Evolutionary conservation across 2,113 vertebrate genomes (phyloP).

Genomic region (Capreolus pygargus): DNA sequence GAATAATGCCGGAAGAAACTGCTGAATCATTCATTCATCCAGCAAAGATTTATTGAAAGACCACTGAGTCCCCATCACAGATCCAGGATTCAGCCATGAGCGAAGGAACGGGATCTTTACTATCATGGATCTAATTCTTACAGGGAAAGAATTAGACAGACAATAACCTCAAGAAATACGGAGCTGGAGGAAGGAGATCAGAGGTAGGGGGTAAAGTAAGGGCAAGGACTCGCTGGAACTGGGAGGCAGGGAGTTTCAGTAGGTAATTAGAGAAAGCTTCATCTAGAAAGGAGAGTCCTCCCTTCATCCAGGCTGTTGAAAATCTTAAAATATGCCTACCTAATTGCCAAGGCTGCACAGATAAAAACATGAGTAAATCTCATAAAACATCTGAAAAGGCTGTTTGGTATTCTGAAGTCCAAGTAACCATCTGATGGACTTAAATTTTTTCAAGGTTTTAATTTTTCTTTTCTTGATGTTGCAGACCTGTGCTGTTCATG

Average conservation of each 20-base stretch:
- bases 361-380: constrained; percentile 7
- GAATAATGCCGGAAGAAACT: not conserved
- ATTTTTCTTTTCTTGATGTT: not conserved
- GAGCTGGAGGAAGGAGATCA: not conserved
- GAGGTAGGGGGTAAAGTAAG: not conserved
- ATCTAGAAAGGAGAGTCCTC: not conserved
- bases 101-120: not conserved
- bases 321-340: not conserved
- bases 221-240: not conserved
- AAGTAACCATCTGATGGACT: not conserved
- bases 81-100: not conserved
- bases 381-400: not conserved
- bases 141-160: not conserved
- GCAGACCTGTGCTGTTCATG: not conserved
- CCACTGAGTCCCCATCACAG: not conserved
- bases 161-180: not conserved
- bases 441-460: not conserved
- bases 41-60: not conserved
- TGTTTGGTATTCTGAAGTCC: not conserved
- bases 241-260: not conserved
- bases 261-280: not conserved
- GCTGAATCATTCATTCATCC: not conserved
- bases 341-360: not conserved
- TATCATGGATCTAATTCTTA: not conserved
- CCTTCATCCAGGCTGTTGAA: not conserved